A percentile compares a stretch with the other conserved stretches of the same genome.
Evolutionary conservation across 2,797 vertebrate genomes (phyloP).

Genomic region (Artibeus jamaicensis): DNA sequence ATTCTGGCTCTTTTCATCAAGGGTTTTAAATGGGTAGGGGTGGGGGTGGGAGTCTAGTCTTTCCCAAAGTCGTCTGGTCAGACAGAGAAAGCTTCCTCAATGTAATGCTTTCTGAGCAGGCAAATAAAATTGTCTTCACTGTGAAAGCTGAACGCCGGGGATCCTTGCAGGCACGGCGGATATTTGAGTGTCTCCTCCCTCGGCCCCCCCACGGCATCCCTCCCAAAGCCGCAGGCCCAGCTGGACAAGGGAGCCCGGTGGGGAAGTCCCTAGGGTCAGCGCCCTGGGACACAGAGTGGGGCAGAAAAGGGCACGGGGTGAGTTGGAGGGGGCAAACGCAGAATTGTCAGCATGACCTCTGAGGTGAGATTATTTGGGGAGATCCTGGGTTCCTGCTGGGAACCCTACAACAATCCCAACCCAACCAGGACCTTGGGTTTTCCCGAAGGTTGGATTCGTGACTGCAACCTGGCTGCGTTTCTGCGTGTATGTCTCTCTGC

Average conservation of each 20-base stretch:
- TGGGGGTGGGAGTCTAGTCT: not conserved
- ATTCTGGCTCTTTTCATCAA: not conserved
- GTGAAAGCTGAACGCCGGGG: fast-evolving
- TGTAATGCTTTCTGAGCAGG: not conserved
- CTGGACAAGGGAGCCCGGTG: not conserved
- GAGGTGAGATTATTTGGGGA: not conserved
- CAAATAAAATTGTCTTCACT: too few relatives aligned
- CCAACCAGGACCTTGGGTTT: not conserved
- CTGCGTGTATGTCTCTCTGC: not conserved
- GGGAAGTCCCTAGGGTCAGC: not conserved
- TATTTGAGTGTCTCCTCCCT: not conserved
- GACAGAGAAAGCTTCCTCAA: not conserved
- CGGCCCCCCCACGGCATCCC: not conserved
- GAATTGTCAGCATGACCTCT: too few relatives aligned
- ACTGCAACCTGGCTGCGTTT: not conserved
- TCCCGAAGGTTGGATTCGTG: not conserved
- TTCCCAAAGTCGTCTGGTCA: not conserved
- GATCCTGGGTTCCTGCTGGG: not conserved
- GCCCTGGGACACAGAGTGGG: not conserved
- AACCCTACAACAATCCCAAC: not conserved
- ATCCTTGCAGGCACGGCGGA: not conserved
- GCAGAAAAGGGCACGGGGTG: not conserved
- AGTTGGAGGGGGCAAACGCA: not conserved
- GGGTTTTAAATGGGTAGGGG: not conserved
- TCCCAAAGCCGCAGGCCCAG: not conserved